Conservation (phyloP, 2,888 invertebrate genomes). For the Leucozona laternaria region DNA sequence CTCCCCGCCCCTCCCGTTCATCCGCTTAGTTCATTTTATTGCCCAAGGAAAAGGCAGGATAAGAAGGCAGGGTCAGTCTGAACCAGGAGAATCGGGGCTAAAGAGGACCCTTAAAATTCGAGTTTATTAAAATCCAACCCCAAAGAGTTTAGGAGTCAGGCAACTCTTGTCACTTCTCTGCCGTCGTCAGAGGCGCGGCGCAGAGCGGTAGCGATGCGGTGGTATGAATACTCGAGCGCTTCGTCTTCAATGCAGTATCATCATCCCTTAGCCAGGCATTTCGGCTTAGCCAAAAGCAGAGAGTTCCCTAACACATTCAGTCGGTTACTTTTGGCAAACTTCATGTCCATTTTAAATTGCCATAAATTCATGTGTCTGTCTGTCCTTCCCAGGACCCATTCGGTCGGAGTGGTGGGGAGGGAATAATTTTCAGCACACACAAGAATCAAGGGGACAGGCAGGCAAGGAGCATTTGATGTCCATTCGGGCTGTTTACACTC, state of each 20-base stretch:
- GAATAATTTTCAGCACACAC: slow-evolving; percentile 41
- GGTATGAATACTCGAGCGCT: slow-evolving; percentile 11
- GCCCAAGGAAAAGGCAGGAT: slow-evolving; percentile 10
- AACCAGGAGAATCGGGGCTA: background rate
- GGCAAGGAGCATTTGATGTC: slow-evolving; percentile 43
- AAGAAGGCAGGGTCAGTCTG: background rate
- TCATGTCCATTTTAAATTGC: slow-evolving; percentile 75
- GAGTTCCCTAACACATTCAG: slow-evolving; percentile 49
- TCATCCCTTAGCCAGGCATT: slow-evolving; percentile 25
- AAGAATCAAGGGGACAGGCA: slow-evolving; percentile 3
- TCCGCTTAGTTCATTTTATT: slow-evolving; percentile 46
- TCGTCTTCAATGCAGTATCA: slow-evolving; percentile 54
- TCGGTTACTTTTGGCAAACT: slow-evolving; percentile 74
- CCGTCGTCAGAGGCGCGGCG: background rate
- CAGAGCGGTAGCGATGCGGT: background rate
- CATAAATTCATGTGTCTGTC: slow-evolving; percentile 76
- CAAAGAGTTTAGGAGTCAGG: slow-evolving; percentile 59
- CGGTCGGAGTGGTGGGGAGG: background rate
- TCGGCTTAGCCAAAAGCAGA: slow-evolving; percentile 17
- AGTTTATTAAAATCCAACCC: slow-evolving; percentile 75
- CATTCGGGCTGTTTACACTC: slow-evolving; percentile 63
- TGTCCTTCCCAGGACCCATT: slow-evolving; percentile 34
- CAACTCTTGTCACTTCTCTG: slow-evolving; percentile 35
- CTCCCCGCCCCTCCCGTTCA: background rate
- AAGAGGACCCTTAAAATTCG: slow-evolving; percentile 58